Evolutionary conservation across 2,888 invertebrate genomes (phyloP).

Genomic region (Aproaerema taeniolella): DNA sequence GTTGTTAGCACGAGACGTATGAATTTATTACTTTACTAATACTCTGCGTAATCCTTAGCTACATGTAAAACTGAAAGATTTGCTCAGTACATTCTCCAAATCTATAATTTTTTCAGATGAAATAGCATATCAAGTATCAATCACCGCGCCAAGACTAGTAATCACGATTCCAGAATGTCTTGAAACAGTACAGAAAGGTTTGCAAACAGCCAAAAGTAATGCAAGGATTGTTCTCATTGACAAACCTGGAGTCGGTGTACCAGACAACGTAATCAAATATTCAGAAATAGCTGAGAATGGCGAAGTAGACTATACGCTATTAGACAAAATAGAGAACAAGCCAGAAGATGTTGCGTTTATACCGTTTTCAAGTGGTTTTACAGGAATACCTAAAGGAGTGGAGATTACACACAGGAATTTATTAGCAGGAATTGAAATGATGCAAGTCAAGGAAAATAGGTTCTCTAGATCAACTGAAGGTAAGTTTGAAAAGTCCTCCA

Average conservation of each 20-base stretch:
- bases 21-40: too few species aligned
- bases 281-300: constrained; percentile 76
- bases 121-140: constrained; percentile 79
- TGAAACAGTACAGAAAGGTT: constrained; percentile 58
- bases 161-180: constrained; percentile 78
- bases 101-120: constrained; percentile 83
- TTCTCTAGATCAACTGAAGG: constrained; percentile 42
- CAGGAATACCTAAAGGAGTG: constrained; percentile 88
- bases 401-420: constrained; percentile 79
- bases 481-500: too few species aligned
- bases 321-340: constrained; percentile 57
- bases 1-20: too few species aligned
- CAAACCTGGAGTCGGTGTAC: constrained; percentile 55
- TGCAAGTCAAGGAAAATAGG: constrained; percentile 45
- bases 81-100: too few species aligned
- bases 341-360: constrained; percentile 81
- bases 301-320: constrained; percentile 64
- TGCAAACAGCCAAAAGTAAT: constrained; percentile 53
- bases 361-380: constrained; percentile 92
- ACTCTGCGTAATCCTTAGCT: too few species aligned
- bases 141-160: constrained; percentile 80
- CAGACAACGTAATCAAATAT: constrained; percentile 77
- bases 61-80: too few species aligned
- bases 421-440: constrained; percentile 48
- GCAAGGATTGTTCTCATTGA: constrained; percentile 75